These are phyloP conservation scores for Macrostomum lignano DNA, from an alignment of 1,140 invertebrate species.

Conservation along the genomic window DNA sequence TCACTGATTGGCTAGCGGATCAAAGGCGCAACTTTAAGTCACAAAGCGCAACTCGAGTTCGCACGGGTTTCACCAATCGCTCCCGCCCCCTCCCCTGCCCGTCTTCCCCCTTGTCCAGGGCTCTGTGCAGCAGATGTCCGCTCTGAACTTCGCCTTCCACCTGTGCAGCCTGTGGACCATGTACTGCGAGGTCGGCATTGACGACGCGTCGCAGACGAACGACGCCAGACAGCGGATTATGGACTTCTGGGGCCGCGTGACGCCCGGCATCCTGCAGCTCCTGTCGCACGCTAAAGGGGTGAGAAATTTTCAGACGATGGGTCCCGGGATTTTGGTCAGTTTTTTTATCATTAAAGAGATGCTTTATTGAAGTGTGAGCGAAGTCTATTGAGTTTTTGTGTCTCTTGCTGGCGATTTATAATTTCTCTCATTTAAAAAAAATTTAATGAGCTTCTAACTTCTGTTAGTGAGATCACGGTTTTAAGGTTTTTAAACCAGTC, in stretches of 20 bases:
- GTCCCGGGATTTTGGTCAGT: neutral
- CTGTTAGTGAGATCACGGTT: no score
- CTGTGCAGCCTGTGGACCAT: conserved; percentile 69
- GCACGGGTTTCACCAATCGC: no score
- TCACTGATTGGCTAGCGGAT: no score
- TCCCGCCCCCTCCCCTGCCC: neutral
- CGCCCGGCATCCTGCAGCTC: conserved; percentile 66
- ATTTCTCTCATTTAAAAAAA: no score
- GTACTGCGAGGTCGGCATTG: conserved; percentile 52
- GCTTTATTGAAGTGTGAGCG: neutral
- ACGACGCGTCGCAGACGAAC: conserved; percentile 10
- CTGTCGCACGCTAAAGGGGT: conserved; percentile 75
- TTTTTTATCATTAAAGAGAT: neutral
- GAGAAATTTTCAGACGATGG: conserved; percentile 15
- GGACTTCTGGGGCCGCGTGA: conserved; percentile 93
- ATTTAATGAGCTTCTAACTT: no score
- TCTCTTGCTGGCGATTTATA: no score
- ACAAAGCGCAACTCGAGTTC: no score
- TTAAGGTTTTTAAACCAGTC: no score
- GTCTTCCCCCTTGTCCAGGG: conserved; percentile 20
- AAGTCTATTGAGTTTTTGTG: no score
- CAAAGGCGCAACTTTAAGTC: no score
- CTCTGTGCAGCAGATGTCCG: conserved; percentile 57
- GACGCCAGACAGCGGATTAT: conserved; percentile 54
- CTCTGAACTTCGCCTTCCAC: conserved; percentile 39